Evolutionary conservation across 2,797 vertebrate genomes (phyloP).

Genomic region (Manis crassicaudata): DNA sequence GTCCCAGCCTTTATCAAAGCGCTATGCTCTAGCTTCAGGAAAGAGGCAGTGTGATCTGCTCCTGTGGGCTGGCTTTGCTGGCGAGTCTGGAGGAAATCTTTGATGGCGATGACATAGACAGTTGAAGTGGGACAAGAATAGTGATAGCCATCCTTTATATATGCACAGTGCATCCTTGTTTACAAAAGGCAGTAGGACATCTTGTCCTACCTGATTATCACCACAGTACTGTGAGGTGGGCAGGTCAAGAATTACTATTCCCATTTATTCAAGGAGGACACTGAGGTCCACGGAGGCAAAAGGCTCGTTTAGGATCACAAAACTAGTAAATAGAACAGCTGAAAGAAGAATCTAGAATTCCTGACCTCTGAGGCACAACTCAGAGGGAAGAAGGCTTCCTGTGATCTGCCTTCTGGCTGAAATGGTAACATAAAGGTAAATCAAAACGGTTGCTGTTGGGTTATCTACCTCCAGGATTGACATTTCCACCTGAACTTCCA

Average conservation of each 20-base stretch:
- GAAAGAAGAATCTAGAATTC: conserved; percentile 4
- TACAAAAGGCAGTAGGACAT: background rate
- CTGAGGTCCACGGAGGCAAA: background rate
- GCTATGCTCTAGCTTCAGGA: background rate
- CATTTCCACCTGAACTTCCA: background rate
- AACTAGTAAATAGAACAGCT: background rate
- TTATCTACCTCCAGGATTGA: background rate
- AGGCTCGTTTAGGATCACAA: conserved; percentile 33
- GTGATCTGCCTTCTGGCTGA: background rate
- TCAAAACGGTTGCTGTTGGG: background rate
- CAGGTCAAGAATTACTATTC: background rate
- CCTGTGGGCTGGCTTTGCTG: background rate
- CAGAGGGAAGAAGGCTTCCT: background rate
- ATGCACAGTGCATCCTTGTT: background rate
- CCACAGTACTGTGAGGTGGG: background rate
- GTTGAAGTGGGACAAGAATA: background rate
- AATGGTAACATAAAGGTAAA: background rate
- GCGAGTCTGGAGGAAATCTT: background rate
- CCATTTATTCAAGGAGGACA: conserved; percentile 30
- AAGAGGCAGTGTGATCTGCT: background rate
- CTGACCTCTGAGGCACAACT: background rate
- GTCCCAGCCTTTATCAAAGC: background rate
- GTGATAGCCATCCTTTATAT: background rate
- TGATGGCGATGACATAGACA: background rate
- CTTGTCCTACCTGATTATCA: background rate